Evolutionary conservation across 1,140 invertebrate species (phyloP).

Genomic region (Drosophila ercepeae): DNA sequence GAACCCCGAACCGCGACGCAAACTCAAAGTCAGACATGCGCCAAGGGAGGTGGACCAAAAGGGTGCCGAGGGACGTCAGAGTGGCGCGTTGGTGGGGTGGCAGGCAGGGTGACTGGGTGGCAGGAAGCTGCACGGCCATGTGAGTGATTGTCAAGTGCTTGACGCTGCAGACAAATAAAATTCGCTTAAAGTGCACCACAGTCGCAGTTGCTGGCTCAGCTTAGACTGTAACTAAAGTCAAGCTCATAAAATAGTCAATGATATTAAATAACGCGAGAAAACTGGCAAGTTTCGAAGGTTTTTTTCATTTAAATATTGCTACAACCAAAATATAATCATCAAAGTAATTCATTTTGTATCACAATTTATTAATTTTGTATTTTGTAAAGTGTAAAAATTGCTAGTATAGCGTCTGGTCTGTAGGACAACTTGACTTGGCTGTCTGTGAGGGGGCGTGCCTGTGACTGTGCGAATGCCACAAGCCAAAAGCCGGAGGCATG

Average conservation of each 20-base stretch:
- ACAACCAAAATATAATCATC: no score
- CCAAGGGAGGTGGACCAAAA: slow-evolving; percentile 33
- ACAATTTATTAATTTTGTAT: neutral
- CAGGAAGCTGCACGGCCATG: slow-evolving; percentile 73
- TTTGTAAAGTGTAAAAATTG: slow-evolving; percentile 2
- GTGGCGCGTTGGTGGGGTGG: neutral
- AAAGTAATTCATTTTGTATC: no score
- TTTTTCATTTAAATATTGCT: no score
- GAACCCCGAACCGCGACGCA: slow-evolving; percentile 7
- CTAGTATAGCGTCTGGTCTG: slow-evolving; percentile 33
- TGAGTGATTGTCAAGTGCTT: slow-evolving; percentile 82
- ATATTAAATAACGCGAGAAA: neutral
- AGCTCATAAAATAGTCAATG: neutral
- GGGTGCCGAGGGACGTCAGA: neutral
- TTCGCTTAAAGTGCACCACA: slow-evolving; percentile 75
- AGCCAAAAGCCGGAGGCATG: slow-evolving; percentile 32
- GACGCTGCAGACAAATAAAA: slow-evolving; percentile 82
- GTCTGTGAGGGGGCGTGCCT: slow-evolving; percentile 61
- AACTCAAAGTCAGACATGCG: slow-evolving; percentile 44
- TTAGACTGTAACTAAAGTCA: slow-evolving; percentile 7
- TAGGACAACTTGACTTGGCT: slow-evolving; percentile 68
- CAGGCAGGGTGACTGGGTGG: neutral
- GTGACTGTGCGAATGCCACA: slow-evolving; percentile 13
- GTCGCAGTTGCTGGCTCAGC: slow-evolving; percentile 15
- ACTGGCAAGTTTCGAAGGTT: no score